These are phyloP conservation scores for Danio rerio DNA, from an alignment of 2,113 vertebrate species.

Conservation along the genomic window GRCz12tu NC_133183.1:3804001-3804500, in stretches of 20 bases:
- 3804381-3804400: too few relatives aligned
- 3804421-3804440: neutral
- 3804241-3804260: neutral
- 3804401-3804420: neutral
- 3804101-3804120: constrained; percentile 16
- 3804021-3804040: constrained; percentile 77
- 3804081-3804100: constrained; percentile 86
- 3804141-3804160: too few relatives aligned
- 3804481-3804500: neutral
- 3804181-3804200: too few relatives aligned
- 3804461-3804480: neutral
- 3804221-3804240: neutral
- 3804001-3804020: neutral
- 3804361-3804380: neutral
- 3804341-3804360: constrained; percentile 78
- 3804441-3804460: neutral
- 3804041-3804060: constrained; percentile 77
- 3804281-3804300: constrained; percentile 70
- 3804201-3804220: too few relatives aligned
- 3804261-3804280: constrained; percentile 20
- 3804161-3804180: too few relatives aligned
- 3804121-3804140: too few relatives aligned
- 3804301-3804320: constrained; percentile 84
- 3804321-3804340: constrained; percentile 81
- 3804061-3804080: constrained; percentile 84